A percentile compares a stretch with the other conserved stretches of the same genome.
phyloP scores from a whole-genome alignment of 2,888 invertebrate species.

The Himalopsyche anomala region DNA sequence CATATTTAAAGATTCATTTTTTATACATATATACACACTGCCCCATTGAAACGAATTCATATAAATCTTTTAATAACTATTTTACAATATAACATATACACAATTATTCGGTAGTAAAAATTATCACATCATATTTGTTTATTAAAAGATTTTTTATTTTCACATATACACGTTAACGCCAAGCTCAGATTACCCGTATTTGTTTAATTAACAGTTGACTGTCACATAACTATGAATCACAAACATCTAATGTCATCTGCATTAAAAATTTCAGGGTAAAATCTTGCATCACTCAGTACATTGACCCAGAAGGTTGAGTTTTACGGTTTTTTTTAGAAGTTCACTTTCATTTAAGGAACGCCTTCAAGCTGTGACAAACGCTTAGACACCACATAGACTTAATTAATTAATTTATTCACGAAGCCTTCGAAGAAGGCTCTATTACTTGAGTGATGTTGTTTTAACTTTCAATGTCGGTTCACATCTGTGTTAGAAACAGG shows the following conservation, averaged over 20 bases:
- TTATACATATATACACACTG: too few relatives aligned
- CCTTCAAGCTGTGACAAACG: slow-evolving; percentile 24
- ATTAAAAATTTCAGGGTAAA: slow-evolving; percentile 32
- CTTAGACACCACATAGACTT: background rate
- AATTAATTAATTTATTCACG: slow-evolving; percentile 23
- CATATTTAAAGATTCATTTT: too few relatives aligned
- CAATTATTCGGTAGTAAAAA: too few relatives aligned
- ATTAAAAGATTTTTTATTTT: too few relatives aligned
- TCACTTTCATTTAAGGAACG: background rate
- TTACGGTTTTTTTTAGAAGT: slow-evolving; percentile 23
- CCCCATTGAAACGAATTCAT: too few relatives aligned
- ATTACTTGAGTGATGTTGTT: slow-evolving; percentile 1
- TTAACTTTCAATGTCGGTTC: slow-evolving; percentile 21
- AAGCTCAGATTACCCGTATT: too few relatives aligned
- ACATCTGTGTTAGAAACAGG: slow-evolving; percentile 9
- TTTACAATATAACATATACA: too few relatives aligned
- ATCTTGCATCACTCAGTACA: slow-evolving; percentile 23
- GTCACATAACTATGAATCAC: background rate
- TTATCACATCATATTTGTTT: too few relatives aligned
- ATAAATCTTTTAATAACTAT: too few relatives aligned
- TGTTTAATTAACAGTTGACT: too few relatives aligned
- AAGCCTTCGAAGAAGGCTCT: slow-evolving; percentile 11
- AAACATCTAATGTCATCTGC: background rate
- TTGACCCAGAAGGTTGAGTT: slow-evolving; percentile 28
- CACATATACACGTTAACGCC: too few relatives aligned